phyloP scores from a whole-genome alignment of 2,888 invertebrate genomes.

The Caenorhabditis wallacei region DNA sequence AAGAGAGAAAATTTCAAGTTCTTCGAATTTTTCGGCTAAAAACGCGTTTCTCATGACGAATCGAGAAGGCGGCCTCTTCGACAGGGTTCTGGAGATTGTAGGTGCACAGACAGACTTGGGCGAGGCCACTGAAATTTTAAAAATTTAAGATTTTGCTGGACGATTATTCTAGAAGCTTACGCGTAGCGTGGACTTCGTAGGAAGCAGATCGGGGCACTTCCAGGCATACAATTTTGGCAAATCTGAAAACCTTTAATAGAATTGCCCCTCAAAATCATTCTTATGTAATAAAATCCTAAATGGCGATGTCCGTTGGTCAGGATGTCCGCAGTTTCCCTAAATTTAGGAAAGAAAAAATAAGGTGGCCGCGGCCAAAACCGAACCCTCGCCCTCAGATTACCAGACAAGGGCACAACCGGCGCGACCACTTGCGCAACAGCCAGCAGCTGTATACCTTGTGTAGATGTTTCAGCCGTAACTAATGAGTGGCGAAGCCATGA shows the following conservation, averaged over 20 bases:
- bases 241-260: conserved; percentile 37
- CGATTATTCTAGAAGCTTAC: conserved; percentile 22
- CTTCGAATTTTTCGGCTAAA: conserved; percentile 57
- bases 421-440: too few relatives aligned
- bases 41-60: conserved; percentile 61
- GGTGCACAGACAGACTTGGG: conserved; percentile 60
- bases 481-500: too few relatives aligned
- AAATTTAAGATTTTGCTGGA: background rate
- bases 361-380: too few relatives aligned
- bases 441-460: too few relatives aligned
- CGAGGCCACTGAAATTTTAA: conserved; percentile 44
- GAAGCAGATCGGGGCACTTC: conserved; percentile 59
- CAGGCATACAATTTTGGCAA: conserved; percentile 54
- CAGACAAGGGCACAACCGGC: too few relatives aligned
- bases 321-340: too few relatives aligned
- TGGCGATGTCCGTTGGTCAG: too few relatives aligned
- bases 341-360: too few relatives aligned
- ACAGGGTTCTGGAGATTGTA: conserved; percentile 49
- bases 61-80: conserved; percentile 51
- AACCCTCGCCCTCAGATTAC: too few relatives aligned
- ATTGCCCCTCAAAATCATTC: too few relatives aligned
- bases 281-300: too few relatives aligned
- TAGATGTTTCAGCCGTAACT: too few relatives aligned
- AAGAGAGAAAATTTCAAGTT: conserved; percentile 5
- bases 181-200: conserved; percentile 34